These are phyloP conservation scores for Perizoma flavofasciatum DNA, from an alignment of 2,888 invertebrate species.

Conservation along the genomic window DNA sequence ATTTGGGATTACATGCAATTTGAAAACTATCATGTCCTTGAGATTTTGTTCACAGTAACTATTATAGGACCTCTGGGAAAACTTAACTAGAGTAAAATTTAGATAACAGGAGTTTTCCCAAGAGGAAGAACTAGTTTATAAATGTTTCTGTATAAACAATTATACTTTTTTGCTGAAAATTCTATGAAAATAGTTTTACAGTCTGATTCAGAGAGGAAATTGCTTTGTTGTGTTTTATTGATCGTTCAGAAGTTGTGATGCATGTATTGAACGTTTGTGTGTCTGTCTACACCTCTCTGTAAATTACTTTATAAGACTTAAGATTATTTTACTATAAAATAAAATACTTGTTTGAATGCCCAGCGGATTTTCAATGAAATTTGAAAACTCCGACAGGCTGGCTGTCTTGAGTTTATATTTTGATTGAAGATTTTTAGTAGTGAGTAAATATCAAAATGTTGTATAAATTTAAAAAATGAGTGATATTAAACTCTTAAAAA, in stretches of 20 bases:
- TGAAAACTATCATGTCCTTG: not conserved
- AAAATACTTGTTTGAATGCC: constrained; percentile 38
- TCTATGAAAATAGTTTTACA: not conserved
- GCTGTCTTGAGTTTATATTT: constrained; percentile 26
- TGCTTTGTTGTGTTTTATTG: constrained; percentile 30
- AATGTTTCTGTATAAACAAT: not conserved
- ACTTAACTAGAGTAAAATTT: not conserved
- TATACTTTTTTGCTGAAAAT: not conserved
- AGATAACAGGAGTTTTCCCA: not conserved
- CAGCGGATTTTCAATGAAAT: constrained; percentile 5
- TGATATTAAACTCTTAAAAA: constrained; percentile 48
- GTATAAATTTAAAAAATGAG: constrained; percentile 40
- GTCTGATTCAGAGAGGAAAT: constrained; percentile 15
- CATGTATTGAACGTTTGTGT: constrained; percentile 40
- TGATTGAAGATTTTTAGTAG: constrained; percentile 32
- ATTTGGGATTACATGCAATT: not conserved
- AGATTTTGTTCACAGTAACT: not conserved
- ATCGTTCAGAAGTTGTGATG: constrained; percentile 44
- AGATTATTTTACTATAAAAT: constrained; percentile 40
- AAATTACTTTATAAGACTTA: constrained; percentile 69
- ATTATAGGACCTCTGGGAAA: constrained; percentile 1
- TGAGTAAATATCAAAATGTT: constrained; percentile 34
- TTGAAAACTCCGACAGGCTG: constrained; percentile 9
- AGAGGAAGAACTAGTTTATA: not conserved
- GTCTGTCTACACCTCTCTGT: constrained; percentile 45